Evolutionary conservation across 23 tunicate species (phyloP), one percentile per base, ranked within the genome.

Genomic region (Trididemnum clinides): DNA sequence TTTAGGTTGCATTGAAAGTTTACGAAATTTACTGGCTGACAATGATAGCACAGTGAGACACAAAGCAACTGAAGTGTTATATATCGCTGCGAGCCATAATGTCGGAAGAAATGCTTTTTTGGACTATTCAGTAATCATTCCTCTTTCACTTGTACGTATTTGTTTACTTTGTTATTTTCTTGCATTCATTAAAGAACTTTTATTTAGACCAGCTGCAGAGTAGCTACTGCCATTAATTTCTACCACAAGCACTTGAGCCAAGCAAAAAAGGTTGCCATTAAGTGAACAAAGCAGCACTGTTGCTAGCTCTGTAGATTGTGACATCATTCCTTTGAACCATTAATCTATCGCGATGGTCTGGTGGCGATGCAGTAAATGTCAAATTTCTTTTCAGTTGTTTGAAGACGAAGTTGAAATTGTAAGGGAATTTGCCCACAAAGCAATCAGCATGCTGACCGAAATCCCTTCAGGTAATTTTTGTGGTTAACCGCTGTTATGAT

Each of bases 361-460:
- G n/a, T n/a, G n/a, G n/a, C n/a, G n/a, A n/a, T n/a, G n/a, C n/a
- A n/a, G n/a, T n/a, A n/a, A n/a, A n/a, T n/a, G n/a, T n/a, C n/a
- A n/a, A n/a, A n/a, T n/a, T n/a, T n/a, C n/a, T 64, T 73, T 80
- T 57, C 63, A 93, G 98, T 57, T 87, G 22, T 93, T 93, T 85
- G 98, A 93, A 64, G 98, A 93, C 80, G 89, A 93, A 12, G 89
- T 93, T 33, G 98, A 93, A 59, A 88, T 93, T 49, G 98, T 93
- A 28, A 63, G 98, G 34, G 81, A 82, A 63, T 81, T 81, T 80
- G 84, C 94, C 34, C 92, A 93, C 44, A 80, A 84, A 50, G 91
- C 94, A 12, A 57, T 88, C 7, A 82, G 86, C 51, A 88, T 93
- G 89, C 23, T 93, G 25, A 78, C 92, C 33, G 92, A 93, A 79